A percentile compares a stretch with the other conserved stretches of the same genome.
phyloP scores from a whole-genome alignment of 2,113 vertebrate genomes.

The Hepsetus odoe region DNA sequence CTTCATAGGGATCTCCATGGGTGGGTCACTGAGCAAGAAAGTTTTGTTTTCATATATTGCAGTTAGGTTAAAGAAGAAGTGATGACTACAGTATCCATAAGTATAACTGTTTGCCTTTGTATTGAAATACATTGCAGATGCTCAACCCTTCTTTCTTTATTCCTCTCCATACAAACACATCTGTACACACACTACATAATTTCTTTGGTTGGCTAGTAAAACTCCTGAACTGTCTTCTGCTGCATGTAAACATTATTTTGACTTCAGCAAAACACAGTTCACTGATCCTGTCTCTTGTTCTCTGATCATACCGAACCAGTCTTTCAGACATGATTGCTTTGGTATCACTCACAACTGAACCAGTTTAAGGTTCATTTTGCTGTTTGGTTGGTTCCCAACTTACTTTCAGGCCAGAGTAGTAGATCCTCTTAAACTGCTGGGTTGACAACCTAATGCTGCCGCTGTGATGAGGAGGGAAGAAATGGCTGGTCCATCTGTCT shows the following conservation, averaged over 20 bases:
- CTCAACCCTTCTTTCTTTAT: neutral
- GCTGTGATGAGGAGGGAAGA: conserved; percentile 41
- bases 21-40: neutral
- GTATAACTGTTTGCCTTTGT: neutral
- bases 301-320: conserved; percentile 5
- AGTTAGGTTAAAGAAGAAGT: too few species aligned
- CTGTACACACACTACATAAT: neutral
- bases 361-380: neutral
- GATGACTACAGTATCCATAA: too few species aligned
- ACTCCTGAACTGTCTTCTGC: conserved; percentile 8
- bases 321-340: neutral
- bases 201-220: neutral
- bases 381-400: neutral
- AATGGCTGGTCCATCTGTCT: neutral
- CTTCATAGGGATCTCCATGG: neutral
- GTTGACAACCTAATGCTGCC: conserved; percentile 38
- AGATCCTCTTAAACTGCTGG: conserved; percentile 4
- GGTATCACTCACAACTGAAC: neutral
- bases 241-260: conserved; percentile 7
- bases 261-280: conserved; percentile 24
- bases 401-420: conserved; percentile 24
- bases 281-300: conserved; percentile 18
- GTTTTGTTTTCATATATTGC: too few species aligned
- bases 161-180: neutral
- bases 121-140: neutral